A percentile compares a stretch with the other conserved stretches of the same genome.
Conservation (phyloP, 2,113 vertebrate species). For the Cercocebus atys region DNA sequence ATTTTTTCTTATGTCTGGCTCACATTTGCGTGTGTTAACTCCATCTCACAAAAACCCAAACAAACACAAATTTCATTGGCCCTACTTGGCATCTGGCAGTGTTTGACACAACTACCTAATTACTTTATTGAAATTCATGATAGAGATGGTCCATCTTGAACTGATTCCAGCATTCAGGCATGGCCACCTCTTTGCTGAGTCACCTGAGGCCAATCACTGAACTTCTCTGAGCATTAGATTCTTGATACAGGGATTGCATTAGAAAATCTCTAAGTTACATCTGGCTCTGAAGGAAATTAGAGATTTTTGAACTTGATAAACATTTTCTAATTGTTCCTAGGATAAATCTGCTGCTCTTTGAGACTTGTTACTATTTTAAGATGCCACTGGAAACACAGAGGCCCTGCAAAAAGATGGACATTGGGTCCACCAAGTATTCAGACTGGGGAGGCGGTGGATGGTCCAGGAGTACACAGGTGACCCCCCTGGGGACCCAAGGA, state of each 20-base stretch:
- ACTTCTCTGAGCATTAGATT: neutral
- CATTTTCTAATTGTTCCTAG: neutral
- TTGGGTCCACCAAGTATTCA: neutral
- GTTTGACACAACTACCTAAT: neutral
- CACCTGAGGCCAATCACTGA: neutral
- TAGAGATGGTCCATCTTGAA: neutral
- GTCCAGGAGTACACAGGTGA: neutral
- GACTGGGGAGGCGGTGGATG: neutral
- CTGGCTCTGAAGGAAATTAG: neutral
- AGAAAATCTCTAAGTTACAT: neutral
- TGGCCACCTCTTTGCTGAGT: neutral
- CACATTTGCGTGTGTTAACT: conserved; percentile 48
- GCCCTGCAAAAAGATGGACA: neutral
- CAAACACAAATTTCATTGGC: conserved; percentile 21
- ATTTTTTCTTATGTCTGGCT: conserved; percentile 61
- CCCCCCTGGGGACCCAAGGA: neutral
- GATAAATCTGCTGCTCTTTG: neutral
- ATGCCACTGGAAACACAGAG: neutral
- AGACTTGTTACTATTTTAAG: neutral
- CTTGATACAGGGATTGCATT: neutral
- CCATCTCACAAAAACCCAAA: conserved; percentile 52
- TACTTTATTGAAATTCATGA: neutral
- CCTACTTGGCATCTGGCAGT: neutral
- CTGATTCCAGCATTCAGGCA: neutral
- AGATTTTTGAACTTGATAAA: neutral